phyloP scores from a whole-genome alignment of 2,888 invertebrate genomes.

The Epirrita christyi region DNA sequence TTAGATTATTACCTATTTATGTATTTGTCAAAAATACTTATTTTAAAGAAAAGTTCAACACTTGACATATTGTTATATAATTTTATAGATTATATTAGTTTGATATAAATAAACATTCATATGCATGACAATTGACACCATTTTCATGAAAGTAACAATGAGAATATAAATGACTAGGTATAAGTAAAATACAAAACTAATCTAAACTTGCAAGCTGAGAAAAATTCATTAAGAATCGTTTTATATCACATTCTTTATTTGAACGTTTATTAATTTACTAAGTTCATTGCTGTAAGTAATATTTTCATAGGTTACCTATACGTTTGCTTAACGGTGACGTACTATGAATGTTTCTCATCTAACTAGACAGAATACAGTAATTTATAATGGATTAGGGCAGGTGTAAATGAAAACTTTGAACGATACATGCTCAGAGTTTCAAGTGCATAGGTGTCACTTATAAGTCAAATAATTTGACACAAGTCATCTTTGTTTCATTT shows the following conservation, averaged over 20 bases:
- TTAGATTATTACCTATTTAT: too few relatives aligned
- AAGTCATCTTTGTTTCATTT: not conserved
- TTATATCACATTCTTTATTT: not conserved
- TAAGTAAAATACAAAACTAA: too few relatives aligned
- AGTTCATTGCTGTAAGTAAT: not conserved
- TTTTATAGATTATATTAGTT: too few relatives aligned
- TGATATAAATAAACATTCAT: not conserved
- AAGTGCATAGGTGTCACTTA: not conserved
- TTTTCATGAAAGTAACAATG: too few relatives aligned
- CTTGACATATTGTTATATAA: too few relatives aligned
- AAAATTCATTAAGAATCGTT: not conserved
- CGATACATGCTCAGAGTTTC: constrained; percentile 9
- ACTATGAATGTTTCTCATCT: not conserved
- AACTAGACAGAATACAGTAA: not conserved
- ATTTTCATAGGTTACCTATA: too few relatives aligned
- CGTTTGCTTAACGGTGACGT: too few relatives aligned
- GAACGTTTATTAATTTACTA: not conserved
- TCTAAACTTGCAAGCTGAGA: not conserved
- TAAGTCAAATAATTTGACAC: not conserved
- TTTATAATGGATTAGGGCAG: not conserved
- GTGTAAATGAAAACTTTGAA: constrained; percentile 4
- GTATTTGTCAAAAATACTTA: too few relatives aligned
- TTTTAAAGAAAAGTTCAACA: too few relatives aligned
- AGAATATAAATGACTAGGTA: too few relatives aligned
- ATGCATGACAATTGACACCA: not conserved